Evolutionary conservation across 1,140 invertebrate genomes (phyloP).

Genomic region (Helicoverpa zea): DNA sequence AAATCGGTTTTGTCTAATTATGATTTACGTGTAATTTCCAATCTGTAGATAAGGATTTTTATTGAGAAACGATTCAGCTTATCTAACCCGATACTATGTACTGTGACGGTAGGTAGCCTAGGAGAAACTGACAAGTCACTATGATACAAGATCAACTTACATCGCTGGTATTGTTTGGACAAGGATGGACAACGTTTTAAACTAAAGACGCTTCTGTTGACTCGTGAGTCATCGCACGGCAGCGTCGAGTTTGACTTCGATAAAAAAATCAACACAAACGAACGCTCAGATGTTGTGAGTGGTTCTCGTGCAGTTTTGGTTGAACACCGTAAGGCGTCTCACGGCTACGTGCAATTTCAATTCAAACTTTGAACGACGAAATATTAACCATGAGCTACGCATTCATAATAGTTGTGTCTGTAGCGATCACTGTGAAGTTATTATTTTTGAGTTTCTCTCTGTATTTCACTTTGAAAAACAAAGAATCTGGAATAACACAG

Average conservation of each 20-base stretch:
- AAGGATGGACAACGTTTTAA: not conserved
- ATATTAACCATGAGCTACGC: slow-evolving; percentile 61
- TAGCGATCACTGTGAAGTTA: slow-evolving; percentile 73
- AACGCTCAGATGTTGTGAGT: slow-evolving; percentile 60
- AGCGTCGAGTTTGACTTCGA: slow-evolving; percentile 60
- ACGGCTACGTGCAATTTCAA: slow-evolving; percentile 27
- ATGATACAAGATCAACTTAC: not conserved
- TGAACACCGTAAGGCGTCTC: slow-evolving; percentile 37
- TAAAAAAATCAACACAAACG: slow-evolving; percentile 67
- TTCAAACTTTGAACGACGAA: slow-evolving; percentile 15
- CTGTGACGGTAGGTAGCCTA: not conserved
- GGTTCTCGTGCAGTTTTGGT: slow-evolving; percentile 60
- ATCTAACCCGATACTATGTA: not conserved
- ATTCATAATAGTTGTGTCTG: slow-evolving; percentile 74
- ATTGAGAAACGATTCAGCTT: not conserved
- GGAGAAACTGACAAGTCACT: not conserved
- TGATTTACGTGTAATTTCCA: slow-evolving; percentile 15
- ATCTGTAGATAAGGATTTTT: slow-evolving; percentile 23
- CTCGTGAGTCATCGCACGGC: slow-evolving; percentile 15
- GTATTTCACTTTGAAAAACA: slow-evolving; percentile 70
- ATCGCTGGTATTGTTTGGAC: slow-evolving; percentile 13
- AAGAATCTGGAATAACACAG: slow-evolving; percentile 51
- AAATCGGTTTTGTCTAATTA: slow-evolving; percentile 17
- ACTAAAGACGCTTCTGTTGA: slow-evolving; percentile 10
- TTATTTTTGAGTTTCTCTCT: slow-evolving; percentile 75